These are phyloP conservation scores for Belonocnema kinseyi DNA, from an alignment of 1,140 invertebrate species.

Conservation along the genomic window DNA sequence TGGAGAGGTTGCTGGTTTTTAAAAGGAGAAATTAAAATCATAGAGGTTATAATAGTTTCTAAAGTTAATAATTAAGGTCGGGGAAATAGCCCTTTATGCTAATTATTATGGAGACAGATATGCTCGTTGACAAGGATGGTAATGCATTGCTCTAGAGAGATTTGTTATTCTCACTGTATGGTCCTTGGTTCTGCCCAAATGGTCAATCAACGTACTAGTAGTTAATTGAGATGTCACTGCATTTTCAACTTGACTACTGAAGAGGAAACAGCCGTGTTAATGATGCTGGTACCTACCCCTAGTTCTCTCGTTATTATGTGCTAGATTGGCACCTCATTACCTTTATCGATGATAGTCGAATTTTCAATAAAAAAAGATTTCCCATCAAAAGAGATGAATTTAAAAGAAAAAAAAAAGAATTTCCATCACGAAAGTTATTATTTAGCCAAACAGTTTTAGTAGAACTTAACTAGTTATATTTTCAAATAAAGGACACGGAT, in stretches of 20 bases:
- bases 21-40: too few species aligned
- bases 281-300: background rate
- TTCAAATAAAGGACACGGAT: too few species aligned
- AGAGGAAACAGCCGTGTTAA: slow-evolving; percentile 12
- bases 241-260: slow-evolving; percentile 15
- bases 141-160: slow-evolving; percentile 27
- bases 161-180: slow-evolving; percentile 12
- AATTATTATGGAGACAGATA: background rate
- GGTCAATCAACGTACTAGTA: slow-evolving; percentile 36
- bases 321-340: background rate
- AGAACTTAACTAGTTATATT: too few species aligned
- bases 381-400: too few species aligned
- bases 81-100: slow-evolving; percentile 4
- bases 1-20: too few species aligned
- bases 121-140: background rate
- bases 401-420: too few species aligned
- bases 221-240: slow-evolving; percentile 32
- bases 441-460: too few species aligned
- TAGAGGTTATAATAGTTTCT: background rate
- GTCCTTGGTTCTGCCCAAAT: slow-evolving; percentile 8
- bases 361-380: background rate
- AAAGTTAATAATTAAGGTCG: background rate
- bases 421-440: too few species aligned
- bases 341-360: background rate
- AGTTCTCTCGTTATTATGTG: background rate